Evolutionary conservation across 2,888 invertebrate species (phyloP).

Genomic region (Caenorhabditis wallacei): DNA sequence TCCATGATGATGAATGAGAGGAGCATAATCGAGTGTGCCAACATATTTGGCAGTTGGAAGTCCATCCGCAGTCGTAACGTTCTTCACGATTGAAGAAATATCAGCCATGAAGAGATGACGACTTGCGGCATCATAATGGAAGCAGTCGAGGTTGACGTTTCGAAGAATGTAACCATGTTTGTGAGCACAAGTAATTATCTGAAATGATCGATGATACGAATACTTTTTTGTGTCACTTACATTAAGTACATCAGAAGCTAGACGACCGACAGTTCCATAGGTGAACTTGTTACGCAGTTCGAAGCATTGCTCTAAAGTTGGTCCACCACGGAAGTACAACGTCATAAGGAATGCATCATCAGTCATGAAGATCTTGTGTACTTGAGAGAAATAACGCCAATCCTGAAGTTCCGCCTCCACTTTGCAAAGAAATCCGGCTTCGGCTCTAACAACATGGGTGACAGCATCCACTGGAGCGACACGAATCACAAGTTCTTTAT

Average conservation of each 20-base stretch:
- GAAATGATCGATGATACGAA: no score
- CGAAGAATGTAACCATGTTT: slow-evolving; percentile 66
- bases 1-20: slow-evolving; percentile 59
- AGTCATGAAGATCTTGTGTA: slow-evolving; percentile 67
- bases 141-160: slow-evolving; percentile 69
- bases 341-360: slow-evolving; percentile 65
- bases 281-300: slow-evolving; percentile 67
- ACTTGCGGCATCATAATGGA: slow-evolving; percentile 74
- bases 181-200: slow-evolving; percentile 62
- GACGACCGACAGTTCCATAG: slow-evolving; percentile 72
- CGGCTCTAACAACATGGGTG: slow-evolving; percentile 64
- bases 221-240: no score
- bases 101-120: slow-evolving; percentile 79
- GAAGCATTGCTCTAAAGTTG: slow-evolving; percentile 71
- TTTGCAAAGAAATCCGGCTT: slow-evolving; percentile 73
- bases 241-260: slow-evolving; percentile 72
- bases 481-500: slow-evolving; percentile 76
- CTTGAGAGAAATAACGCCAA: slow-evolving; percentile 74
- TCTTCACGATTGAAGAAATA: slow-evolving; percentile 69
- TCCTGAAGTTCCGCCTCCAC: slow-evolving; percentile 67
- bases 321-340: slow-evolving; percentile 74
- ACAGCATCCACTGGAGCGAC: slow-evolving; percentile 61
- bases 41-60: slow-evolving; percentile 51
- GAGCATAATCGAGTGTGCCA: slow-evolving; percentile 73
- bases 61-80: slow-evolving; percentile 15